These are phyloP conservation scores for Muscicapa adusta DNA, from an alignment of 2,113 vertebrate species.

Conservation along the genomic window DNA sequence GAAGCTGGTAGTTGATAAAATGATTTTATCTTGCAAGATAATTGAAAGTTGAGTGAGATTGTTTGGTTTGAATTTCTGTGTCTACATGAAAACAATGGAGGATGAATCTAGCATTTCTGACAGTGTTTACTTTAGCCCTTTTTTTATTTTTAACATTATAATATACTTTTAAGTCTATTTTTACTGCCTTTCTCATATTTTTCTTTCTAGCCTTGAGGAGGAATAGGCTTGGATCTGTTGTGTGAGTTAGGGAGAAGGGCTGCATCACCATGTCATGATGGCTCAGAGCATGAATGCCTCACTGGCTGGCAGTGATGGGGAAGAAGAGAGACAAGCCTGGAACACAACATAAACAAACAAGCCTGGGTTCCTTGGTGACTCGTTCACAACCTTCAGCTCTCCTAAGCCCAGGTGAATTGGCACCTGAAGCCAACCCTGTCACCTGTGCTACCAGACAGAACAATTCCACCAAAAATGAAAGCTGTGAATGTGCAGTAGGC, in stretches of 20 bases:
- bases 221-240: background rate
- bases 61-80: background rate
- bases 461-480: background rate
- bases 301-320: background rate
- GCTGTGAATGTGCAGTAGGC: background rate
- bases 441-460: background rate
- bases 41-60: background rate
- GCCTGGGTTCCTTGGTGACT: background rate
- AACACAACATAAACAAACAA: background rate
- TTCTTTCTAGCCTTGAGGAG: background rate
- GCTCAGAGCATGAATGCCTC: background rate
- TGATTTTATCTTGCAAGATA: background rate
- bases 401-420: background rate
- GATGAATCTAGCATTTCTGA: background rate
- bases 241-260: background rate
- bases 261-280: background rate
- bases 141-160: background rate
- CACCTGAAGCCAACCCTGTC: background rate
- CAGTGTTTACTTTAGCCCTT: background rate
- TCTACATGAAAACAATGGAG: background rate
- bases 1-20: background rate
- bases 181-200: background rate
- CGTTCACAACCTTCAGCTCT: background rate
- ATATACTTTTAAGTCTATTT: background rate
- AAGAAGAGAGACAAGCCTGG: background rate